Base-by-base conservation (phyloP, 2,797 vertebrate genomes). In the Distichodus sexfasciatus region DNA sequence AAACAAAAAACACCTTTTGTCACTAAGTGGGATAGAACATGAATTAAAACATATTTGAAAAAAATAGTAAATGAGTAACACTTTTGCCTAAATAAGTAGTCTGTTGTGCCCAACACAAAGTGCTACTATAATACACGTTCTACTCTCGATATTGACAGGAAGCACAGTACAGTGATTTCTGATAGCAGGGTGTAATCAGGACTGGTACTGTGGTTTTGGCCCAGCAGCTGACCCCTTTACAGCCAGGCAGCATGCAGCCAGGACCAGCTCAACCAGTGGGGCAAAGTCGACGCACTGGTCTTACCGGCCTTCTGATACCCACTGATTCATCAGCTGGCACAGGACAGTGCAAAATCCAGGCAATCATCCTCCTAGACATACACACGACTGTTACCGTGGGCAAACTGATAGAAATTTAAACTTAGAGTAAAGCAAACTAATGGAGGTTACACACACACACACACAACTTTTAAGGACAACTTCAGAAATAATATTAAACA, bases 331-430 rank as follows among this genome's bases (percentile, higher is more conserved):
- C 92, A 95, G 89, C 91, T 92, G 83, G 91, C 89, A 89, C 91
- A 95, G 90, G 90, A 92, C 89, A 92, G 90, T 82, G 92, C 94
- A 92, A 94, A 95, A 82, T 94, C 93, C 92, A 94, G 91, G 93
- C 93, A 95, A 80, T 88, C 91, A 63, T 93, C 92, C 88, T 94
- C 94, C 94, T 95, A 84, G 86, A 69, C 71, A 64, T 57, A 76
- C 66, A 81, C 75, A 83, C 66, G 77, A 26, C 63, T 50, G 55
- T 64, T 47, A 76, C 41, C 26, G 19, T 35, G 3, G 54, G 11
- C 55, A 41, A 11, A 50, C 29, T 28, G 29, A 59, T 50, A 35
- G 40, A 38, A 61, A 55, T 23, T 59, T 66, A 15, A 50, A 10
- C 53, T 48, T 33, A 4, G 31, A 33, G 31, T n/a, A n/a, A n/a